Percentiles rank a stretch among this genome's conserved stretches.
Conservation (phyloP, 2,113 vertebrate species). For the Periophthalmodon schlosseri region DNA sequence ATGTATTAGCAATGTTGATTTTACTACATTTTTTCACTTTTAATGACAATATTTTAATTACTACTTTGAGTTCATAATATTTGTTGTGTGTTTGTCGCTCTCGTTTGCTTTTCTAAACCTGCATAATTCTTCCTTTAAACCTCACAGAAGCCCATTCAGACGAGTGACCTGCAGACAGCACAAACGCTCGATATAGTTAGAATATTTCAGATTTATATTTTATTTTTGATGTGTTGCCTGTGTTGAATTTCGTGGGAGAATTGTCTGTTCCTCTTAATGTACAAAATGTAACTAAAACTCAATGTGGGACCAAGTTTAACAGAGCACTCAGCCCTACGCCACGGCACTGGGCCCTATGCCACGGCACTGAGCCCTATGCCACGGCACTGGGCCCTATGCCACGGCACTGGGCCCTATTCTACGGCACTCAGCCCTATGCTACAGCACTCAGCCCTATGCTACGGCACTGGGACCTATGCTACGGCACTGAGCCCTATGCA, state of each 20-base stretch:
- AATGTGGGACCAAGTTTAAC: slow-evolving; percentile 59
- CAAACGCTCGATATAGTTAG: background rate
- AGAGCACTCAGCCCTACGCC: slow-evolving; percentile 43
- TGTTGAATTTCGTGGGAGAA: slow-evolving; percentile 37
- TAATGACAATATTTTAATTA: background rate
- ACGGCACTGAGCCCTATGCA: too few species aligned
- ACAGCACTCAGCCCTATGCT: too few species aligned
- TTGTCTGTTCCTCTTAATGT: slow-evolving; percentile 68
- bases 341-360: too few species aligned
- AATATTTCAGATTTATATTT: background rate
- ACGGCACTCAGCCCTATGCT: too few species aligned
- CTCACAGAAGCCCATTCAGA: background rate
- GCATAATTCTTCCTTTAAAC: background rate
- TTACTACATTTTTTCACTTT: background rate
- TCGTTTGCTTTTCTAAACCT: background rate
- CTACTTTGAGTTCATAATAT: background rate
- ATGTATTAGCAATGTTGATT: background rate
- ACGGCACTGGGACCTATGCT: too few species aligned
- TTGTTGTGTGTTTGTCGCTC: background rate
- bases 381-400: too few species aligned
- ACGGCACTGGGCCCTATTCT: too few species aligned
- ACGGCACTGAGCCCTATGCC: too few species aligned
- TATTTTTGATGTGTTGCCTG: background rate
- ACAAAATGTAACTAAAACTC: slow-evolving; percentile 56
- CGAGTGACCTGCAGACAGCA: background rate